Conservation (phyloP, 2,888 invertebrate species). For the Idaea straminata region DNA sequence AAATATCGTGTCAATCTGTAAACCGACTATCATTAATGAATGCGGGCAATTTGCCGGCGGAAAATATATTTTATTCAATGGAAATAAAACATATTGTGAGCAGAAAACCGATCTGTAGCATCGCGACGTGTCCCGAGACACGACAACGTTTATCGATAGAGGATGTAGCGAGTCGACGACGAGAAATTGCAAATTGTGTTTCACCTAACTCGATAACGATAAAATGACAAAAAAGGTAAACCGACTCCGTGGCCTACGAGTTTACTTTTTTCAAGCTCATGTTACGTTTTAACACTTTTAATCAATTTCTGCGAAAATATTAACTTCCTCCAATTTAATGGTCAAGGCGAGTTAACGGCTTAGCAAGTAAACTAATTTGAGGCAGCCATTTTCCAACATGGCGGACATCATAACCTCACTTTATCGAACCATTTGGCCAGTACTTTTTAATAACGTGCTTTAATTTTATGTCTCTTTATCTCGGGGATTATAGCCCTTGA, state of each 20-base stretch:
- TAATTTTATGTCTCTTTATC: constrained; percentile 72
- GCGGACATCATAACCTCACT: constrained; percentile 63
- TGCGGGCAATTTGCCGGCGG: constrained; percentile 22
- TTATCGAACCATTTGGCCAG: constrained; percentile 70
- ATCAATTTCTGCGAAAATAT: constrained; percentile 34
- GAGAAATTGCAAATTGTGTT: constrained; percentile 65
- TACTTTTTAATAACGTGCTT: constrained; percentile 73
- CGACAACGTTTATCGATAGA: constrained; percentile 55
- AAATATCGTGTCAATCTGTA: constrained; percentile 43
- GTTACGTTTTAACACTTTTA: constrained; percentile 19
- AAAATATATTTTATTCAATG: constrained; percentile 34
- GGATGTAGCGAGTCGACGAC: constrained; percentile 55
- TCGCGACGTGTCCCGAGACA: constrained; percentile 26
- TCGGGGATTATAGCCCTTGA: constrained; percentile 59
- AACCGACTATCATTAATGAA: constrained; percentile 31
- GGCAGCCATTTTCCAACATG: constrained; percentile 59
- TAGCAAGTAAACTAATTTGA: constrained; percentile 55
- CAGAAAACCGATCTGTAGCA: constrained; percentile 30
- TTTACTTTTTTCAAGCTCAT: constrained; percentile 19
- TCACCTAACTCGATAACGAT: constrained; percentile 57
- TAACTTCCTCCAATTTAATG: constrained; percentile 37
- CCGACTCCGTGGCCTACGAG: constrained; percentile 7
- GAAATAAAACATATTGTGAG: constrained; percentile 34
- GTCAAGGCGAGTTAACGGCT: constrained; percentile 35
- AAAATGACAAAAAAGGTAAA: constrained; percentile 31